Evolutionary conservation across 2,113 vertebrate species (phyloP).

Genomic region (Xenopus tropicalis): DNA sequence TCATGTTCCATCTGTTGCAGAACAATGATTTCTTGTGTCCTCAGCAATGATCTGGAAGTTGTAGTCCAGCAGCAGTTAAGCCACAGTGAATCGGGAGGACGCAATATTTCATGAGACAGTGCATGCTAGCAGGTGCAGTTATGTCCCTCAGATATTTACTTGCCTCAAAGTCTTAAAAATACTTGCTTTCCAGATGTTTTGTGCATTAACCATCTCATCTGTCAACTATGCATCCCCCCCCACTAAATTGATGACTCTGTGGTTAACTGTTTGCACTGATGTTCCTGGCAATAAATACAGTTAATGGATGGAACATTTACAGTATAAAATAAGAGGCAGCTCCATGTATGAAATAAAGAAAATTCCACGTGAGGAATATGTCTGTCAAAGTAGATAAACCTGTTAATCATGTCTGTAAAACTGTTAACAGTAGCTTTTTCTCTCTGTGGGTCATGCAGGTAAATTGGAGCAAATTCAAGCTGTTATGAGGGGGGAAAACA

Average conservation of each 20-base stretch:
- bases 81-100: too few species aligned
- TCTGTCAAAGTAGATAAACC: background rate
- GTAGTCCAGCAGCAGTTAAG: too few species aligned
- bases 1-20: too few species aligned
- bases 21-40: too few species aligned
- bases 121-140: background rate
- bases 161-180: background rate
- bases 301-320: conserved; percentile 1
- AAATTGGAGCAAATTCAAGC: background rate
- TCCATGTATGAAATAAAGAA: background rate
- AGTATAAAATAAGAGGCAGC: background rate
- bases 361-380: background rate
- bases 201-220: background rate
- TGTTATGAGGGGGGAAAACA: conserved; percentile 15
- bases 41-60: too few species aligned
- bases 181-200: background rate
- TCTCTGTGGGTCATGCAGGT: conserved; percentile 33
- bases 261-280: background rate
- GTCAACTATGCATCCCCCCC: background rate
- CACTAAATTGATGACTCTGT: background rate
- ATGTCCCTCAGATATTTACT: background rate
- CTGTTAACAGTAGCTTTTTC: background rate
- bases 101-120: background rate
- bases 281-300: background rate
- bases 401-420: background rate